Base-by-base conservation (phyloP, 1,140 invertebrate species). In the Drosophila nikananu region DNA sequence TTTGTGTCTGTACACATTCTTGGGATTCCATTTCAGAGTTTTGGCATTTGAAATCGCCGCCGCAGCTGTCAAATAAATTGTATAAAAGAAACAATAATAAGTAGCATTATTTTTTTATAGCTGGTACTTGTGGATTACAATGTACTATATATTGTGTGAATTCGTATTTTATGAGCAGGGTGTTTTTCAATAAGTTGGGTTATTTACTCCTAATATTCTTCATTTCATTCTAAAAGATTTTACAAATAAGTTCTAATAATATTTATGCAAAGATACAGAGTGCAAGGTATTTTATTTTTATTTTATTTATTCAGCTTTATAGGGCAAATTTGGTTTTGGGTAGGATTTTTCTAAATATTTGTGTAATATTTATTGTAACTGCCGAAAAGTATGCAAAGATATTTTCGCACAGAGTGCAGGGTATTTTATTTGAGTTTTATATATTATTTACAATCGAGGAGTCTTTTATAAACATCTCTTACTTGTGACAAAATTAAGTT, bases 11-110 rank as follows among this genome's bases (percentile, higher is more conserved):
- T 41, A 32, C 67, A 61, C 41, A 77, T 77, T 77, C 72, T 65
- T 77, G 41, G 51, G 66, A 77, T 77, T 77, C 74, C 52, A 44
- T 77, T 66, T 76, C 35, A 25, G 42, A 41, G 48, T 52, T 57
- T 66, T 59, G 63, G 62, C 46, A 64, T 55, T 37, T 57, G 37
- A 55, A 65, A 76, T 58, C 37, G 66, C 72, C 73, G 70, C 66
- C 57, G 35, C 41, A 59, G 42, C 68, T 77, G 74, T 77, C 74
- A 59, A 67, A 75, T 42, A 52, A 64, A 64, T 41, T 32, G 37
- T 58, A 75, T 74, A 75, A 74, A 32, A 32, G 21, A 19, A 42
- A 75, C 23, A 51, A 71, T 68, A 42, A 68, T 23, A 35, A 37
- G 15, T 32, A 44, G 37, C 67, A 73, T 73, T 73, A 73, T 39